Evolutionary conservation across 2,797 vertebrate genomes (phyloP).

Genomic region (Onychomys arenicola): DNA sequence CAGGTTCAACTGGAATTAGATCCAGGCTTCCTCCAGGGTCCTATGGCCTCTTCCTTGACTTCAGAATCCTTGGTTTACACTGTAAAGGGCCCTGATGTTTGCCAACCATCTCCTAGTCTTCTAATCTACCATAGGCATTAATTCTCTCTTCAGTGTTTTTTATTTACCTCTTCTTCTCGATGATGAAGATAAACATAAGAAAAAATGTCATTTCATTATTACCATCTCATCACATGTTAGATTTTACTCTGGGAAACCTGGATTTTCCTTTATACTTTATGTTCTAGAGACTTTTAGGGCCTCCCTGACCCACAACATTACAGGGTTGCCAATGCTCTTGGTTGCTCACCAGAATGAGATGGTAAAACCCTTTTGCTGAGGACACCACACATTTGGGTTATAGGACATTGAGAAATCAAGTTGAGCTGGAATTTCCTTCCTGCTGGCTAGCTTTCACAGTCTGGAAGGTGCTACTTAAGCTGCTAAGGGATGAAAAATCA

Average conservation of each 20-base stretch:
- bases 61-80: not conserved
- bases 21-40: not conserved
- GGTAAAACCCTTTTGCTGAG: not conserved
- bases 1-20: not conserved
- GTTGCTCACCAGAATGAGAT: not conserved
- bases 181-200: not conserved
- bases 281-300: not conserved
- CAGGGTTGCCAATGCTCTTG: not conserved
- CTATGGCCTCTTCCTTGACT: not conserved
- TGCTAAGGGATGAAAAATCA: too few relatives aligned
- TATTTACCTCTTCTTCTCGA: not conserved
- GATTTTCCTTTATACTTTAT: not conserved
- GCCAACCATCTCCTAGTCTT: not conserved
- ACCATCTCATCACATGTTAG: not conserved
- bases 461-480: not conserved
- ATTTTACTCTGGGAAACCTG: not conserved
- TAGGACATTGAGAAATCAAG: not conserved
- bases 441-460: not conserved
- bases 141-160: not conserved
- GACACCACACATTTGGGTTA: not conserved
- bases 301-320: not conserved
- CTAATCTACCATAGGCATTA: not conserved
- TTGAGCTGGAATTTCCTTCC: not conserved
- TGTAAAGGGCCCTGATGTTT: not conserved
- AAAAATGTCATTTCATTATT: not conserved